Conservation (phyloP, 2,113 vertebrate species). For the Pelusios castaneus region DNA sequence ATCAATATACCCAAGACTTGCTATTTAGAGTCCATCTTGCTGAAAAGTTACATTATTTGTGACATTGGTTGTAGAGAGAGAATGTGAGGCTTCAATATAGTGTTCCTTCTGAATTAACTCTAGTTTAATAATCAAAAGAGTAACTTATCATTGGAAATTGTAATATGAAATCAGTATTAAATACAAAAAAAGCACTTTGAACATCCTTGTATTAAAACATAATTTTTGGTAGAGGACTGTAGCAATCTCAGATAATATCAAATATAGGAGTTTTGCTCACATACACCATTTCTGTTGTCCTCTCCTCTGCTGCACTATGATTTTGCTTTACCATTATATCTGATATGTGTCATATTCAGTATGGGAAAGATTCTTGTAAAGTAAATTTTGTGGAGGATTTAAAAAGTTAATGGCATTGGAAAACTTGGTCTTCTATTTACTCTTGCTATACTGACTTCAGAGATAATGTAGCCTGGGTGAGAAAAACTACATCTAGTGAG, state of each 20-base stretch:
- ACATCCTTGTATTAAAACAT: neutral
- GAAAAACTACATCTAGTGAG: neutral
- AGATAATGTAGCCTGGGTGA: neutral
- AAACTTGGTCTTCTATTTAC: neutral
- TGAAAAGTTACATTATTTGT: neutral
- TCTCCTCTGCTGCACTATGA: neutral
- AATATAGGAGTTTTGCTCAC: neutral
- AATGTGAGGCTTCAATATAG: neutral
- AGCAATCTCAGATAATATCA: neutral
- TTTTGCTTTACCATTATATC: neutral
- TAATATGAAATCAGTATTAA: neutral
- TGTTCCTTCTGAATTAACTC: neutral
- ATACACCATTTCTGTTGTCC: neutral
- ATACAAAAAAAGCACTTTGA: neutral
- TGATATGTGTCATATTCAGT: neutral
- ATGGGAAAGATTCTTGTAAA: neutral
- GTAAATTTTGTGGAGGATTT: neutral
- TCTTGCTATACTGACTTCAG: no score
- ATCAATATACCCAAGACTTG: neutral
- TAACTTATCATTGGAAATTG: neutral
- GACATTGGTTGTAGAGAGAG: neutral
- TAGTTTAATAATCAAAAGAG: constrained; percentile 6
- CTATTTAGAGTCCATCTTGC: neutral
- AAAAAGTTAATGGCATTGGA: neutral
- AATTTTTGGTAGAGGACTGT: neutral